Conservation (phyloP, 1,140 invertebrate species). For the Lordiphosa clarofinis region DNA sequence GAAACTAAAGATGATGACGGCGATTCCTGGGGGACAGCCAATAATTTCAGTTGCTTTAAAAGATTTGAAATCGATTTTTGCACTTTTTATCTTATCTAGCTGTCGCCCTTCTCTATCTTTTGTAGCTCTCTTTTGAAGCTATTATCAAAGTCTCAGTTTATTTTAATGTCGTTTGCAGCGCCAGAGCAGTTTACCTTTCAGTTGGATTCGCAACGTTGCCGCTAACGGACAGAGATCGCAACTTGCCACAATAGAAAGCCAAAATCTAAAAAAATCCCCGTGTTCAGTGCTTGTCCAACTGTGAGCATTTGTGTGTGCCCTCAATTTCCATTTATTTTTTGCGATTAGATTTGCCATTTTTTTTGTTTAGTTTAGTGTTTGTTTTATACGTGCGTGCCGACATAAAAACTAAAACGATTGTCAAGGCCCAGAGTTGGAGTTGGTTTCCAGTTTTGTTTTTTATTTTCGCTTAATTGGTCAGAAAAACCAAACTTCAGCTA, state of each 20-base stretch:
- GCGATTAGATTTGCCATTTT: conserved; percentile 46
- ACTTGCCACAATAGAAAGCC: conserved; percentile 47
- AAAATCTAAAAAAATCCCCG: not conserved
- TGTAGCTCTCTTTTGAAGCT: not conserved
- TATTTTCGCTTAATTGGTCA: conserved; percentile 56
- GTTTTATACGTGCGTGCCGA: conserved; percentile 5
- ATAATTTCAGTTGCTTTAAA: conserved; percentile 4
- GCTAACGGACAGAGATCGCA: conserved; percentile 36
- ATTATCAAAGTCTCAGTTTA: conserved; percentile 46
- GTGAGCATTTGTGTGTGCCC: conserved; percentile 14
- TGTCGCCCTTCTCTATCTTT: conserved; percentile 3
- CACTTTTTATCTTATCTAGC: conserved; percentile 53
- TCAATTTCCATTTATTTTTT: conserved; percentile 19
- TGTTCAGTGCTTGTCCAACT: conserved; percentile 33
- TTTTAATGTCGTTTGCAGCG: conserved; percentile 42
- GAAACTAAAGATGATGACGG: conserved; percentile 1
- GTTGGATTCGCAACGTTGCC: conserved; percentile 51
- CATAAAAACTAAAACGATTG: conserved; percentile 30
- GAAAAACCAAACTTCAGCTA: conserved; percentile 40
- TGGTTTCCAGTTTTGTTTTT: conserved; percentile 48
- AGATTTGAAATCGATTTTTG: conserved; percentile 33
- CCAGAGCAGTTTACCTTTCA: conserved; percentile 37
- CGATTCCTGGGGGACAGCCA: not conserved
- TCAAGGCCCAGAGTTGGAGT: conserved; percentile 26
- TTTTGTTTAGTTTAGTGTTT: conserved; percentile 1